A percentile compares a stretch with the other conserved stretches of the same genome.
phyloP scores from a whole-genome alignment of 2,888 invertebrate species.

The Pseudoips prasinana region DNA sequence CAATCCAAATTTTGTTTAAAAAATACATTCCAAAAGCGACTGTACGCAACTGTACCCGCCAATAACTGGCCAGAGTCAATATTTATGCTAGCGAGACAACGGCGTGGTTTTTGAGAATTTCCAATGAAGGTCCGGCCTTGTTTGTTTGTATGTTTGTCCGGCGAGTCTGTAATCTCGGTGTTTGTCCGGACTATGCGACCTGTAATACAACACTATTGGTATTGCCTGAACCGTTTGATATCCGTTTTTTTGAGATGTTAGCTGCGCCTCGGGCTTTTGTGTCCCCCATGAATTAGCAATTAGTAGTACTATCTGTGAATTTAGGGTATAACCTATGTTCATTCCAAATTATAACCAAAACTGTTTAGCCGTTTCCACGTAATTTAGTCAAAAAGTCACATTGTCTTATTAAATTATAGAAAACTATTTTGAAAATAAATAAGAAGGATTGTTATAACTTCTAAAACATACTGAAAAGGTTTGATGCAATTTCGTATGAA shows the following conservation, averaged over 20 bases:
- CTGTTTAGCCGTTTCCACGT: too few species aligned
- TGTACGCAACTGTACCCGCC: slow-evolving; percentile 51
- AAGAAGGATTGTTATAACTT: too few species aligned
- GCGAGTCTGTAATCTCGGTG: slow-evolving; percentile 53
- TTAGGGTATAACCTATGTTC: too few species aligned
- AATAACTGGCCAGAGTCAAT: slow-evolving; percentile 75
- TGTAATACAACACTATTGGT: slow-evolving; percentile 27
- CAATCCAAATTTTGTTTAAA: too few species aligned
- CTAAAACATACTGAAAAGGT: too few species aligned
- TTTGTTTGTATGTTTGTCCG: slow-evolving; percentile 61
- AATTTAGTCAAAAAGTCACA: too few species aligned
- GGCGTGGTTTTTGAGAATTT: slow-evolving; percentile 77
- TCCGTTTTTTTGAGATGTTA: background rate
- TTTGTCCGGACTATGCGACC: slow-evolving; percentile 35
- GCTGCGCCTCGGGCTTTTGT: background rate
- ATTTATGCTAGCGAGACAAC: slow-evolving; percentile 72
- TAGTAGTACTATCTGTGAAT: too few species aligned
- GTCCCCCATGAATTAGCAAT: too few species aligned
- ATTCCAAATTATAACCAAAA: too few species aligned
- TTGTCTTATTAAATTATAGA: too few species aligned
- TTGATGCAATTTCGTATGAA: too few species aligned
- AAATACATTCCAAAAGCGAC: background rate
- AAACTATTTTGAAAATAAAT: too few species aligned
- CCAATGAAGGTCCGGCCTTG: slow-evolving; percentile 64
- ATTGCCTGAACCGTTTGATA: slow-evolving; percentile 15